Conservation (phyloP, 1,140 invertebrate genomes). For the Drosophila lacertosa region DNA sequence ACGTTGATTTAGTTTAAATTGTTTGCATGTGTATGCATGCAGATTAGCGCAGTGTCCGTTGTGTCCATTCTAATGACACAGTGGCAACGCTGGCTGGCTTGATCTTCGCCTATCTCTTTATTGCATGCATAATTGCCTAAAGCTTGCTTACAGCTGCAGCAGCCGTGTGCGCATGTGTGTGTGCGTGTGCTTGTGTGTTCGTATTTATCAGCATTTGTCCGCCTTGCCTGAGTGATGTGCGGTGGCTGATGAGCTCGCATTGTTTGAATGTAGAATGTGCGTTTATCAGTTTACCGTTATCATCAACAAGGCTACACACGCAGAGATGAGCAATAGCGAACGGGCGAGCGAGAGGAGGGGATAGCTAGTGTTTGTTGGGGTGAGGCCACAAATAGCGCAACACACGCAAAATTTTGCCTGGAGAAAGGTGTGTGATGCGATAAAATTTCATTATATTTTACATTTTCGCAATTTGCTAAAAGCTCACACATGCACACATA, state of each 20-base stretch:
- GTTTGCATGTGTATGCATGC: conserved; percentile 14
- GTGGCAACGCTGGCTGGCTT: conserved; percentile 9
- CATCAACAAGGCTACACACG: conserved; percentile 70
- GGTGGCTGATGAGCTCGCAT: conserved; percentile 60
- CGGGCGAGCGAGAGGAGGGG: conserved; percentile 12
- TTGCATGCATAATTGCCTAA: conserved; percentile 33
- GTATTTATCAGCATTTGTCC: conserved; percentile 15
- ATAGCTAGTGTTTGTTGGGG: too few relatives aligned
- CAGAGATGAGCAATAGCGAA: conserved; percentile 35
- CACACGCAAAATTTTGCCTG: conserved; percentile 52
- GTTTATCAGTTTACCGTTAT: conserved; percentile 79
- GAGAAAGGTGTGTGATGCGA: conserved; percentile 74
- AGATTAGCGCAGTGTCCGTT: conserved; percentile 35
- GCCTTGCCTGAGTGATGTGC: conserved; percentile 1
- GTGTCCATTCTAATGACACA: conserved; percentile 5
- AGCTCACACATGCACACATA: conserved; percentile 45
- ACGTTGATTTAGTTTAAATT: conserved; percentile 43
- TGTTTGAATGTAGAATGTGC: conserved; percentile 58
- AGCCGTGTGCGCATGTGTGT: conserved; percentile 10
- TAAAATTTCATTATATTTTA: conserved; percentile 77
- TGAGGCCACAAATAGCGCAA: conserved; percentile 43
- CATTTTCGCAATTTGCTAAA: conserved; percentile 81
- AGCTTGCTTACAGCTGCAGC: conserved; percentile 8
- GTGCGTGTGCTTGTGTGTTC: conserved; percentile 14
- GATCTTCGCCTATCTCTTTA: neutral